A percentile compares a stretch with the other conserved stretches of the same genome.
phyloP scores from a whole-genome alignment of 2,113 vertebrate species.

The Drymodes brunneopygia region DNA sequence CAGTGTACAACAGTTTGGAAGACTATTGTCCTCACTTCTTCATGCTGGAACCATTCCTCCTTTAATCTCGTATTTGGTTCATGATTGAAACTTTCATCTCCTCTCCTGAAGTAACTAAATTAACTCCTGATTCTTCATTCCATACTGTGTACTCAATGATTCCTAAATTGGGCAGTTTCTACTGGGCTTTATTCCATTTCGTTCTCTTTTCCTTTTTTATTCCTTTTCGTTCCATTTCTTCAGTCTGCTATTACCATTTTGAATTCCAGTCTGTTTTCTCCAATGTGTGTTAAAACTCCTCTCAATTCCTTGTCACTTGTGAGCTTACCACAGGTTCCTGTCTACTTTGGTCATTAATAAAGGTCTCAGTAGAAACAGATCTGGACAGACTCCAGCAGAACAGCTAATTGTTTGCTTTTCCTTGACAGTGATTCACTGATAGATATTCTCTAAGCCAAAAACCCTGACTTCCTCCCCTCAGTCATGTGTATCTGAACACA shows the following conservation, averaged over 20 bases:
- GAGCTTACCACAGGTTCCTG: background rate
- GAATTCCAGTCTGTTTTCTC: background rate
- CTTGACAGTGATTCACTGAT: background rate
- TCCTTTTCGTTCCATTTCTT: background rate
- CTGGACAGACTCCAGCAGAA: background rate
- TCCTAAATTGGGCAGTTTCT: background rate
- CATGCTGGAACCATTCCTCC: background rate
- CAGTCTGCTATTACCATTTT: background rate
- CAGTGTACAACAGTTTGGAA: background rate
- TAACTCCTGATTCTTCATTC: background rate
- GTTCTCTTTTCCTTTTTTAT: background rate
- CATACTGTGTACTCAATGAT: background rate
- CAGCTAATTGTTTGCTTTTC: background rate
- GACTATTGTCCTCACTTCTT: background rate
- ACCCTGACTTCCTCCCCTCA: background rate
- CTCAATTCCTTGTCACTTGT: background rate
- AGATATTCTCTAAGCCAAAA: background rate
- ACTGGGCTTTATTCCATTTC: background rate
- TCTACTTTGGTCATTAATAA: background rate
- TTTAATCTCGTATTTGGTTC: background rate
- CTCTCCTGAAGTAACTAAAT: background rate
- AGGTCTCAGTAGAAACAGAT: background rate
- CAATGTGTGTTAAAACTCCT: background rate
- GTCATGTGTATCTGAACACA: background rate
- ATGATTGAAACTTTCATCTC: background rate